These are phyloP conservation scores for Lycia hirtaria DNA, from an alignment of 2,888 invertebrate genomes.

Conservation along the genomic window DNA sequence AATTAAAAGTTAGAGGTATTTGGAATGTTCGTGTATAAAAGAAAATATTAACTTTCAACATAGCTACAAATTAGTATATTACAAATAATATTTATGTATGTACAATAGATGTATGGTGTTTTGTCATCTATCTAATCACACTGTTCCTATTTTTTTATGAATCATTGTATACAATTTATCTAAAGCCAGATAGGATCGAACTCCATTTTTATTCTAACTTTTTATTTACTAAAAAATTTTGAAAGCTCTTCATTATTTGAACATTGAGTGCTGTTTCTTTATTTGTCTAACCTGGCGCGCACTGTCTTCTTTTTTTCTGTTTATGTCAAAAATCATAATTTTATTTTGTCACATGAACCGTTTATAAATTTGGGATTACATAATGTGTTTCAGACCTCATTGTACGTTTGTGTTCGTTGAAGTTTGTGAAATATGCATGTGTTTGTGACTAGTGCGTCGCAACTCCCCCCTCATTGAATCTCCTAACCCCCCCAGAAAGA, in stretches of 20 bases:
- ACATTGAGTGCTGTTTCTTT: slow-evolving; percentile 84
- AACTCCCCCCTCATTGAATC: slow-evolving; percentile 60
- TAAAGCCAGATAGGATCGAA: slow-evolving; percentile 81
- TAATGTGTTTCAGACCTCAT: slow-evolving; percentile 27
- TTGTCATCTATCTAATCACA: slow-evolving; percentile 53
- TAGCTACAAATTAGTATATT: slow-evolving; percentile 59
- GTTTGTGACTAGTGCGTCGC: slow-evolving; percentile 79
- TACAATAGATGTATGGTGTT: slow-evolving; percentile 56
- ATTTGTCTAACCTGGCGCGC: slow-evolving; percentile 83
- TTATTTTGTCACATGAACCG: slow-evolving; percentile 1
- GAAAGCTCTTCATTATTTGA: slow-evolving; percentile 85
- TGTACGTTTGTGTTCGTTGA: slow-evolving; percentile 22
- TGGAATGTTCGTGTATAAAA: slow-evolving; percentile 56
- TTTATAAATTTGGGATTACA: slow-evolving; percentile 3
- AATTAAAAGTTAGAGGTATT: slow-evolving; percentile 45
- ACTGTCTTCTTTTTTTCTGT: slow-evolving; percentile 59
- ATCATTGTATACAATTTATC: slow-evolving; percentile 82
- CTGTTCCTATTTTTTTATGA: slow-evolving; percentile 65
- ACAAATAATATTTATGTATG: slow-evolving; percentile 66
- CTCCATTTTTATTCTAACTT: slow-evolving; percentile 77
- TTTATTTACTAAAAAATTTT: slow-evolving; percentile 80
- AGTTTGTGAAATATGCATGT: slow-evolving; percentile 41
- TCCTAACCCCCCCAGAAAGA: slow-evolving; percentile 51
- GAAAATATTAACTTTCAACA: slow-evolving; percentile 58
- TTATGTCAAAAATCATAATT: slow-evolving; percentile 5